Conservation (phyloP, 2,888 invertebrate species). For the Amphipyra tragopoginis region DNA sequence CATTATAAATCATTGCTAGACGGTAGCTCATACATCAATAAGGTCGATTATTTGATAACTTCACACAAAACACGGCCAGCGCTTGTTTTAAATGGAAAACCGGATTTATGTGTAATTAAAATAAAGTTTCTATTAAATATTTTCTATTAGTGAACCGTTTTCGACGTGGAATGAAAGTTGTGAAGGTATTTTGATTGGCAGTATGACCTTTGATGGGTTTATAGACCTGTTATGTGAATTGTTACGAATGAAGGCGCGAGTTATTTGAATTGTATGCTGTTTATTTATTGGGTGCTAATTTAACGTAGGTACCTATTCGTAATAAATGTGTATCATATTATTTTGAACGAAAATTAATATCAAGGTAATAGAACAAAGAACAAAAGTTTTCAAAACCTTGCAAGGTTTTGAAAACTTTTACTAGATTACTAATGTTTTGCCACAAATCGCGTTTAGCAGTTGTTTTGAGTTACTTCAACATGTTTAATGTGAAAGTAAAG, state of each 20-base stretch:
- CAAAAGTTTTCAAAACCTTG: too few species aligned
- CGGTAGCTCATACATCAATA: slow-evolving; percentile 88
- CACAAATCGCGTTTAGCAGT: too few species aligned
- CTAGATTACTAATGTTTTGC: too few species aligned
- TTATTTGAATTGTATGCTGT: slow-evolving; percentile 56
- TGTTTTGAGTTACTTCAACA: too few species aligned
- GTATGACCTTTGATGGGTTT: slow-evolving; percentile 72
- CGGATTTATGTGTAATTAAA: slow-evolving; percentile 73
- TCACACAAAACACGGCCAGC: slow-evolving; percentile 77
- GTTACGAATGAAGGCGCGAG: slow-evolving; percentile 52
- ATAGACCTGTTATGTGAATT: slow-evolving; percentile 61
- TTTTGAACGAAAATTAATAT: too few species aligned
- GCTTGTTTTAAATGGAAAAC: slow-evolving; percentile 67
- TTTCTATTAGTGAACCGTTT: slow-evolving; percentile 72
- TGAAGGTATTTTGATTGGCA: slow-evolving; percentile 79
- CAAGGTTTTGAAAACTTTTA: too few species aligned
- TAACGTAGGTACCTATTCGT: slow-evolving; percentile 11
- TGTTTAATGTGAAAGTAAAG: too few species aligned
- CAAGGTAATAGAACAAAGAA: too few species aligned
- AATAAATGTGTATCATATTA: too few species aligned
- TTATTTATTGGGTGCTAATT: slow-evolving; percentile 51
- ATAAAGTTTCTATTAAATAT: slow-evolving; percentile 77
- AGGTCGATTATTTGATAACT: slow-evolving; percentile 88
- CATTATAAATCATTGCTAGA: slow-evolving; percentile 86
- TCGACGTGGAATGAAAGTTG: slow-evolving; percentile 70